Conservation (phyloP, 2,888 invertebrate species). For the Thalpophila matura region DNA sequence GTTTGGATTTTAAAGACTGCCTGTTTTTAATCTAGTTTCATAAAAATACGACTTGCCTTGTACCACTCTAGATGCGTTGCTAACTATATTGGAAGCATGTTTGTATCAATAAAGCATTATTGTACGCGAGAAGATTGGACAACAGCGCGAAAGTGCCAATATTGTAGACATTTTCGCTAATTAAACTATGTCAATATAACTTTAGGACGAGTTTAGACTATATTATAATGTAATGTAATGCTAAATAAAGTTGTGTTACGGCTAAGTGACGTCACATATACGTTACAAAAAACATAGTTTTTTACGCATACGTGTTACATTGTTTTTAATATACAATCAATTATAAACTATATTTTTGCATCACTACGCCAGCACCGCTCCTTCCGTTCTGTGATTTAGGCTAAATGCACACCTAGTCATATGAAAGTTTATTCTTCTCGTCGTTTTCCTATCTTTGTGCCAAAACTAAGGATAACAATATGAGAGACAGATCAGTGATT, state of each 20-base stretch:
- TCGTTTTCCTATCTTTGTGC: conserved; percentile 84
- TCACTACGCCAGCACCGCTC: conserved; percentile 83
- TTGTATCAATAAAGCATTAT: conserved; percentile 62
- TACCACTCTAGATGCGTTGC: not conserved
- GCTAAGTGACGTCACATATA: conserved; percentile 58
- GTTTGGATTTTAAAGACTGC: conserved; percentile 17
- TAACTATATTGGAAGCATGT: conserved; percentile 1
- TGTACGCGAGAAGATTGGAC: conserved; percentile 44
- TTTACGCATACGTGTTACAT: conserved; percentile 77
- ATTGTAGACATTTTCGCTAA: conserved; percentile 79
- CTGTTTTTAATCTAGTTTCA: conserved; percentile 30
- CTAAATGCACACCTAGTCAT: conserved; percentile 80
- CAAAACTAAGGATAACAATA: conserved; percentile 76
- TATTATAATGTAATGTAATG: conserved; percentile 62
- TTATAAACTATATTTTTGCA: conserved; percentile 85
- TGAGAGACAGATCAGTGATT: conserved; percentile 74
- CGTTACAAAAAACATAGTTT: conserved; percentile 71
- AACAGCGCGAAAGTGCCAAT: conserved; percentile 78
- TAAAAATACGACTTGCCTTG: not conserved
- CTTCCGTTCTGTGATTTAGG: conserved; percentile 89
- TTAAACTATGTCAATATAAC: conserved; percentile 80
- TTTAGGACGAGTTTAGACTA: conserved; percentile 70
- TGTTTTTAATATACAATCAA: conserved; percentile 60
- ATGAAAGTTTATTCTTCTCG: conserved; percentile 70
- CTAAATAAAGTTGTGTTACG: conserved; percentile 72